Base-by-base conservation (phyloP, 2,113 vertebrate genomes). In the Dendrocopos noguchii region DNA sequence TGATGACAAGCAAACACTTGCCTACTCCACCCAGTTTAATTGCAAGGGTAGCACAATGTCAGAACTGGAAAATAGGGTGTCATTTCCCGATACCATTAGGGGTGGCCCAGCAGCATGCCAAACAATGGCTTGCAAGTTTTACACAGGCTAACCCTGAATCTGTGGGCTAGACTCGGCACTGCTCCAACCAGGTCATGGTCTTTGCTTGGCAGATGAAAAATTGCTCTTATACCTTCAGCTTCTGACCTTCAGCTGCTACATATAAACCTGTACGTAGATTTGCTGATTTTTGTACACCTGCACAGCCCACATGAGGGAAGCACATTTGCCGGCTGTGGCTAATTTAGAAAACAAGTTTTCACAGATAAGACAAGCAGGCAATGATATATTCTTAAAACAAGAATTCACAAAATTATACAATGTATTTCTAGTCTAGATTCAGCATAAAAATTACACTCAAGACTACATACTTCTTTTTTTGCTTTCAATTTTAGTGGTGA, bases 51-150 rank as follows among this genome's bases (percentile, higher is more conserved):
- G 31, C 7, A 55, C 74, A 81, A n/a, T 31, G 55, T 50, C 67
- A 76, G 61, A 39, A n/a, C 61, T 64, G 83, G 36, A 28, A 55
- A n/a, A 47, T 3, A 73, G 34, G 46, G 42, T 80, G 68, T 33
- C 9, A 71, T 76, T 53, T 88, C 76, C 86, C 4, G 24, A 50
- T 20, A 60, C 2, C 15, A 0, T 4, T 10, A 60, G 27, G 33
- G 90, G 6, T 91, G 78, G 66, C 7, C 3, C 79, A 25, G 78
- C 82, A 56, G 21, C 2, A 1, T 2, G 9, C 47, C 2, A 0
- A 72, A 39, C 0, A 0, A 47, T 0, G 39, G 64, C 74, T 34
- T 13, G 0, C 0, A 0, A 15, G 56, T 31, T 60, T 19, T 29
- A 55, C 57, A 21, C 7, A n/a, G 65, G 33, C 53, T 80, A 6